Base-by-base conservation (phyloP, 2,888 invertebrate species). In the Agriopis leucophaearia region DNA sequence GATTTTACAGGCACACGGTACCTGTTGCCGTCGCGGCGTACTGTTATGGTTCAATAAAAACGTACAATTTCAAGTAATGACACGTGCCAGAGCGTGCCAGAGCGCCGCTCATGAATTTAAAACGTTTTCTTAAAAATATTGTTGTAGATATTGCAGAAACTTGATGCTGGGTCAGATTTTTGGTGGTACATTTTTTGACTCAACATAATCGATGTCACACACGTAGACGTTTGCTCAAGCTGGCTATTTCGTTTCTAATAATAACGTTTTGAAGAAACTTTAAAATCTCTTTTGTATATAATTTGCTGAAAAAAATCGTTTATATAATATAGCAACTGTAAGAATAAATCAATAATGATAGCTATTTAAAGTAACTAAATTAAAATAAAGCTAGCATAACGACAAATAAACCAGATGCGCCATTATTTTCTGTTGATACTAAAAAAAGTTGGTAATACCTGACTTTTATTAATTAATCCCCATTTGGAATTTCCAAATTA, bases 41-140 rank as follows among this genome's bases (percentile, higher is more conserved):
- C 78, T 82, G 88, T 89, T 87, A 90, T 88, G 78, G 86, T 82
- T 81, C 86, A 84, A 89, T 91, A 88, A 90, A 88, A 88, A 84
- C 80, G 81, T 82, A 84, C 86, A 81, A 79, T 84, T 79, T 77
- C 78, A 77, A 78, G 84, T 84, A 86, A 88, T 81, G 86, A 78
- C 81, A 78, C 78, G 76, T 78, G 80, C 78, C 71, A 78, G 69
- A 78, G 77, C 78, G 76, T 78, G 80, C 78, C 71, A 78, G 69
- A 78, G 77, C 70, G 71, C 73, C 72, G 70, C 80, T 77, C 83
- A 84, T 84, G 86, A 87, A 87, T 87, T 83, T 81, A 77, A 81
- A 83, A 75, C 71, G 75, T 66, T 77, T 72, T 73, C 67, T 72
- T 60, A 51, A 70, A 71, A 71, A 66, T 75, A 72, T 72, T 71